Percentiles rank a stretch among this genome's conserved stretches.
Evolutionary conservation across 2,888 invertebrate species (phyloP).

Genomic region (Eugnorisma glareosa): DNA sequence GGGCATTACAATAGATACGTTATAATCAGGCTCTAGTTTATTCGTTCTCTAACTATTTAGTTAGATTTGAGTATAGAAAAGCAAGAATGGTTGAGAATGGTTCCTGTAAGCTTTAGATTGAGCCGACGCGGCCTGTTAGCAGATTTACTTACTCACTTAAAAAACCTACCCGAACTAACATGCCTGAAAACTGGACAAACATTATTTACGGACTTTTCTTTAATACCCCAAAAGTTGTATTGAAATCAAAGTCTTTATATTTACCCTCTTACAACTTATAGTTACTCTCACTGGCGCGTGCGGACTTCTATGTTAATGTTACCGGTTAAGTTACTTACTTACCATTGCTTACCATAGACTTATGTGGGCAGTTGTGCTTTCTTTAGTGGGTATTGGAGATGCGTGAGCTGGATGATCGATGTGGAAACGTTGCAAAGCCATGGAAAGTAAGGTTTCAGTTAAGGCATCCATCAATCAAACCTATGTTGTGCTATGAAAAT

Average conservation of each 20-base stretch:
- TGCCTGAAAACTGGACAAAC: neutral
- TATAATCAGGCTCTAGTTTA: neutral
- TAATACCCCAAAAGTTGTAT: neutral
- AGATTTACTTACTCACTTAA: neutral
- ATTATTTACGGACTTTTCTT: neutral
- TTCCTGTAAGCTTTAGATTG: neutral
- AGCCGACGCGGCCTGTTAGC: neutral
- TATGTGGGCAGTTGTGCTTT: constrained; percentile 23
- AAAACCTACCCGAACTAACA: neutral
- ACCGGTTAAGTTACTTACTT: constrained; percentile 34
- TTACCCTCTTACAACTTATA: too few species aligned
- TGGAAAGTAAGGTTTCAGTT: neutral
- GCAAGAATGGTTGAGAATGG: neutral
- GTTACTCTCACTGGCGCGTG: constrained; percentile 22
- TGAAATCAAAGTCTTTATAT: constrained; percentile 17
- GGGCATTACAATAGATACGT: neutral
- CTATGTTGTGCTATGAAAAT: neutral
- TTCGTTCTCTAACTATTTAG: neutral
- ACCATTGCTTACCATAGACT: constrained; percentile 12
- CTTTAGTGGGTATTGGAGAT: neutral
- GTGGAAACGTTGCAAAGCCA: neutral
- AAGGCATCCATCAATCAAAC: neutral
- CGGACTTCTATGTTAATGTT: constrained; percentile 51
- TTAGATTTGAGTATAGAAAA: neutral
- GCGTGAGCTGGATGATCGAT: constrained; percentile 2